A percentile compares a stretch with the other conserved stretches of the same genome.
These are phyloP conservation scores for Nomada fucata DNA, from an alignment of 2,888 invertebrate species.

Conservation along the genomic window DNA sequence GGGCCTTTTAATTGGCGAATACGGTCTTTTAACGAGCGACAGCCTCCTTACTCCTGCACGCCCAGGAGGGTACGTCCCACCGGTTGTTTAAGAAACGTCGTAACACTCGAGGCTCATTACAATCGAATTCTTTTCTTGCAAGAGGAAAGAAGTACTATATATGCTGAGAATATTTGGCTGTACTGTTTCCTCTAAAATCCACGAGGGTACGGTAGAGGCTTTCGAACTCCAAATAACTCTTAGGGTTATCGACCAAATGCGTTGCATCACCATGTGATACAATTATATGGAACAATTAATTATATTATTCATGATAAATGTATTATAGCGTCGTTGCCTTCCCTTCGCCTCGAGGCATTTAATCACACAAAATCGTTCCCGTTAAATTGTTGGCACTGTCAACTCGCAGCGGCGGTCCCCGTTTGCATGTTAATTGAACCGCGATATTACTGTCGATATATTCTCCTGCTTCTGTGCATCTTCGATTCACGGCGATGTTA, in stretches of 20 bases:
- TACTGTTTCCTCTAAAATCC: too few relatives aligned
- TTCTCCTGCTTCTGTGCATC: too few relatives aligned
- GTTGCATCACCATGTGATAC: not conserved
- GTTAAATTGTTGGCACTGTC: too few relatives aligned
- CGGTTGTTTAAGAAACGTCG: slow-evolving; percentile 38
- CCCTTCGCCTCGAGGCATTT: not conserved
- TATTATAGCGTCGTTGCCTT: not conserved
- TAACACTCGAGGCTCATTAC: slow-evolving; percentile 1
- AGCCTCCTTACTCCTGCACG: slow-evolving; percentile 11
- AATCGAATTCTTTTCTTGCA: not conserved
- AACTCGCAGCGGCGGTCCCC: too few relatives aligned
- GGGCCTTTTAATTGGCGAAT: slow-evolving; percentile 60
- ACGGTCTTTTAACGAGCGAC: slow-evolving; percentile 60
- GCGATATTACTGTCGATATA: too few relatives aligned
- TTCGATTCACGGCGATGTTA: too few relatives aligned
- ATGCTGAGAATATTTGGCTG: not conserved
- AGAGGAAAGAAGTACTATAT: not conserved
- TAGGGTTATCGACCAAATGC: not conserved
- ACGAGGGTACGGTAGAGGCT: too few relatives aligned
- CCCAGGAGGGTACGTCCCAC: not conserved
- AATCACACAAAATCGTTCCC: too few relatives aligned
- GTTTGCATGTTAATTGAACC: too few relatives aligned
- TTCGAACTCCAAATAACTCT: too few relatives aligned
- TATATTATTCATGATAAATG: not conserved
- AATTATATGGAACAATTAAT: not conserved